A percentile compares a stretch with the other conserved stretches of the same genome.
Conservation (phyloP, 2,888 invertebrate species). For the Coelinius sp. region DNA sequence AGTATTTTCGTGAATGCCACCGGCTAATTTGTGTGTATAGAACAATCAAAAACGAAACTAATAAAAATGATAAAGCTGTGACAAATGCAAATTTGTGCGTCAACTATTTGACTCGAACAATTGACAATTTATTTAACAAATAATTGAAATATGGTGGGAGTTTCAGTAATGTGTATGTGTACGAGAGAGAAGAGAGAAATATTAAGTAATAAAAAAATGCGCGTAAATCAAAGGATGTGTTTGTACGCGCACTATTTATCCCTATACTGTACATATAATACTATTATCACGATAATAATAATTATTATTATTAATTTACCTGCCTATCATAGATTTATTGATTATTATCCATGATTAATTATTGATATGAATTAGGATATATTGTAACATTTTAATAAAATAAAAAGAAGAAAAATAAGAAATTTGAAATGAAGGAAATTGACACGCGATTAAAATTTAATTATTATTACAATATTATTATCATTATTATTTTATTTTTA, state of each 20-base stretch:
- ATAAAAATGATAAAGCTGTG: constrained; percentile 49
- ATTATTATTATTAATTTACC: constrained; percentile 62
- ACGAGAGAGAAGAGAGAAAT: not conserved
- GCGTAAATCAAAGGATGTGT: constrained; percentile 30
- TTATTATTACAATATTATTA: constrained; percentile 23
- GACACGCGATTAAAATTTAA: constrained; percentile 9
- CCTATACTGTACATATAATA: constrained; percentile 65
- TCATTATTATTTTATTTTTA: constrained; percentile 8
- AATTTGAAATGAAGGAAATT: constrained; percentile 19
- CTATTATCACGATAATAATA: constrained; percentile 63
- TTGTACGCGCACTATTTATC: constrained; percentile 30
- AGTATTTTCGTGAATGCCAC: constrained; percentile 56
- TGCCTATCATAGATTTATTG: constrained; percentile 68
- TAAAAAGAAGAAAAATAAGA: constrained; percentile 22
- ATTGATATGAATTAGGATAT: constrained; percentile 52
- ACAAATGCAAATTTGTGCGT: constrained; percentile 47
- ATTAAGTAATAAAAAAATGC: constrained; percentile 6
- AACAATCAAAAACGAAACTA: constrained; percentile 55
- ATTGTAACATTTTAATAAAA: constrained; percentile 48
- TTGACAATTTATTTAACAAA: constrained; percentile 47
- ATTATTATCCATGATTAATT: constrained; percentile 58
- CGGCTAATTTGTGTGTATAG: constrained; percentile 63
- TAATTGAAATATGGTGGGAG: constrained; percentile 29
- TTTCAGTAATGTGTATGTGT: constrained; percentile 28
- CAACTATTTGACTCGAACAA: constrained; percentile 22